Evolutionary conservation across 2,888 invertebrate species (phyloP).

Genomic region (Xestia rhomboidea): DNA sequence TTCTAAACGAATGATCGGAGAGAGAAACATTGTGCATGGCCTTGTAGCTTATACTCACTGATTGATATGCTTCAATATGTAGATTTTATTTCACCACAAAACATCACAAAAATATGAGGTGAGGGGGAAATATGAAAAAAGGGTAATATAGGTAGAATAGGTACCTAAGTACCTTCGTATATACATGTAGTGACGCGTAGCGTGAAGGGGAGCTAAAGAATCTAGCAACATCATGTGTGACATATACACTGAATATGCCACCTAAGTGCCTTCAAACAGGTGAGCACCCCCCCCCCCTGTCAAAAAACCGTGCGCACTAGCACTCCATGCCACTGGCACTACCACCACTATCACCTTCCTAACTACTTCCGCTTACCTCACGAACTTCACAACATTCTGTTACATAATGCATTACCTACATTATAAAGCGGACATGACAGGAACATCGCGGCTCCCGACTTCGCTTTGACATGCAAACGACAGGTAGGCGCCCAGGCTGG

Average conservation of each 20-base stretch:
- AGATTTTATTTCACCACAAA: neutral
- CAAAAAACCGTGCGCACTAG: neutral
- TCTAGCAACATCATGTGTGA: neutral
- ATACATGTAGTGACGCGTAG: neutral
- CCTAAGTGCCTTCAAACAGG: neutral
- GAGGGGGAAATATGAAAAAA: neutral
- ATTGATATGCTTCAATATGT: neutral
- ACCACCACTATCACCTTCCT: neutral
- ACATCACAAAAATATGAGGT: neutral
- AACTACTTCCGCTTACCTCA: slow-evolving; percentile 26
- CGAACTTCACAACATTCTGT: neutral
- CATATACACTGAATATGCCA: neutral
- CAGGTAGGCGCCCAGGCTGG: neutral
- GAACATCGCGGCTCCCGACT: neutral
- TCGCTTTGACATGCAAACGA: slow-evolving; percentile 61
- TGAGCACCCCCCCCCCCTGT: neutral
- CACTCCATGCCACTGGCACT: neutral
- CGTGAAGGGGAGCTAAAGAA: neutral
- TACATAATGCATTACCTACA: slow-evolving; percentile 53
- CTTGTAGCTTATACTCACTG: no score
- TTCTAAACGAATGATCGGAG: no score
- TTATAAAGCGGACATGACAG: slow-evolving; percentile 35
- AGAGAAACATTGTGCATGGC: no score
- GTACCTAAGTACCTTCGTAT: no score
- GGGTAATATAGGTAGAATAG: neutral